Evolutionary conservation across 2,113 vertebrate species (phyloP).

Genomic region (Megalops atlanticus): DNA sequence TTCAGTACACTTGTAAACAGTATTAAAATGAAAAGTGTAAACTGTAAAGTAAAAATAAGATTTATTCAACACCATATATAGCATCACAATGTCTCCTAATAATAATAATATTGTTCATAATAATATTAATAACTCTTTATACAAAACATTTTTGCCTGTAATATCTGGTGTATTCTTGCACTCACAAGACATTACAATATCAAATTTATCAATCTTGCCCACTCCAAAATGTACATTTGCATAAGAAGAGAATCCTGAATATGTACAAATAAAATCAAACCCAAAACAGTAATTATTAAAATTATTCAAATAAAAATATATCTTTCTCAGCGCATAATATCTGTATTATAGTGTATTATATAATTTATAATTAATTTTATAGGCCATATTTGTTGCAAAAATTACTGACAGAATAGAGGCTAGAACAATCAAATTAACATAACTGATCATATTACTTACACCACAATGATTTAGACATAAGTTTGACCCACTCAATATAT

Average conservation of each 20-base stretch:
- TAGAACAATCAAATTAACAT: neutral
- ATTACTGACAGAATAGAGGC: no score
- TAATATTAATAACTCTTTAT: slow-evolving; percentile 34
- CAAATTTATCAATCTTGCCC: neutral
- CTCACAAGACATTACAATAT: neutral
- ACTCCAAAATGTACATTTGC: neutral
- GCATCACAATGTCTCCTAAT: slow-evolving; percentile 41
- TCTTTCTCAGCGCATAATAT: neutral
- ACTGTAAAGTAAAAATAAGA: slow-evolving; percentile 50
- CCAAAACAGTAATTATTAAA: slow-evolving; percentile 12
- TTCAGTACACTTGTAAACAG: neutral
- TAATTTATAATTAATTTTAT: slow-evolving; percentile 9
- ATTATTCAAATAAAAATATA: slow-evolving; percentile 4
- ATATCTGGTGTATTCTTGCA: slow-evolving; percentile 16
- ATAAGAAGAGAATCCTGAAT: slow-evolving; percentile 16
- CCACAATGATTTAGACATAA: neutral
- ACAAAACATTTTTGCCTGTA: slow-evolving; percentile 23
- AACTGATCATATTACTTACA: neutral
- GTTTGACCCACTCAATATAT: neutral
- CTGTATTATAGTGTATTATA: slow-evolving; percentile 5
- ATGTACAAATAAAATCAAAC: slow-evolving; percentile 13
- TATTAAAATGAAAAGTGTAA: neutral
- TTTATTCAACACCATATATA: slow-evolving; percentile 65
- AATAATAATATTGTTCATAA: slow-evolving; percentile 34
- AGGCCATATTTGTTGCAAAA: no score